These are phyloP conservation scores for Cecidostiba fungosa DNA, from an alignment of 2,888 invertebrate species.

Conservation along the genomic window DNA sequence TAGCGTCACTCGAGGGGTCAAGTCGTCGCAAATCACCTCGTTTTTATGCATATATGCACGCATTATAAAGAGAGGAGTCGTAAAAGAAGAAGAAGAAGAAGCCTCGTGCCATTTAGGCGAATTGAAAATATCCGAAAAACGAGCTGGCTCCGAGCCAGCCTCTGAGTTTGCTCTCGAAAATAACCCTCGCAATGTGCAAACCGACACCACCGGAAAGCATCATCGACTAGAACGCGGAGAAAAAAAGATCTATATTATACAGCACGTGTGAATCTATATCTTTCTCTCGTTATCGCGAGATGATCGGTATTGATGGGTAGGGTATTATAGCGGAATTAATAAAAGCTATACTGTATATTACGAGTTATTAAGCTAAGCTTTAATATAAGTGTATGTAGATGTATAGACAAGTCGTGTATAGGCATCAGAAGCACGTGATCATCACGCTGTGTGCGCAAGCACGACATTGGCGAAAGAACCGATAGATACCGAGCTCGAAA, in stretches of 20 bases:
- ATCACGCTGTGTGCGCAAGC: conserved; percentile 20
- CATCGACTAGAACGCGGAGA: too few species aligned
- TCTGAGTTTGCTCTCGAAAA: conserved; percentile 23
- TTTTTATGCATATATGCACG: background rate
- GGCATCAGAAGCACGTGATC: conserved; percentile 33
- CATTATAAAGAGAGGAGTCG: background rate
- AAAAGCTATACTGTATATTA: background rate
- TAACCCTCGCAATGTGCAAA: background rate
- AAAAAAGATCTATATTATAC: background rate
- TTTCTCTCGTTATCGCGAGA: too few species aligned
- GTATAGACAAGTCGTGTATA: background rate
- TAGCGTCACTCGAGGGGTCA: background rate
- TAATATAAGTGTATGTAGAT: background rate
- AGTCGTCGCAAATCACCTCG: background rate
- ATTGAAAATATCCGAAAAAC: conserved; percentile 34
- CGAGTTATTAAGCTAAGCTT: background rate
- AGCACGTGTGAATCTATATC: background rate
- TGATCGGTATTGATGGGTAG: too few species aligned
- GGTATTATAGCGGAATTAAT: too few species aligned
- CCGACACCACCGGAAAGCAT: background rate
- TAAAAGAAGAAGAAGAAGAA: background rate
- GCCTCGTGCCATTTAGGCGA: conserved; percentile 33
- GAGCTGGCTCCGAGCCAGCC: conserved; percentile 29
- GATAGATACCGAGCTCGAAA: background rate
- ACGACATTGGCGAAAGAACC: background rate